Evolutionary conservation across 53 echinoderm and acorn worm species (phyloP).

Genomic region (Astropecten irregularis): DNA sequence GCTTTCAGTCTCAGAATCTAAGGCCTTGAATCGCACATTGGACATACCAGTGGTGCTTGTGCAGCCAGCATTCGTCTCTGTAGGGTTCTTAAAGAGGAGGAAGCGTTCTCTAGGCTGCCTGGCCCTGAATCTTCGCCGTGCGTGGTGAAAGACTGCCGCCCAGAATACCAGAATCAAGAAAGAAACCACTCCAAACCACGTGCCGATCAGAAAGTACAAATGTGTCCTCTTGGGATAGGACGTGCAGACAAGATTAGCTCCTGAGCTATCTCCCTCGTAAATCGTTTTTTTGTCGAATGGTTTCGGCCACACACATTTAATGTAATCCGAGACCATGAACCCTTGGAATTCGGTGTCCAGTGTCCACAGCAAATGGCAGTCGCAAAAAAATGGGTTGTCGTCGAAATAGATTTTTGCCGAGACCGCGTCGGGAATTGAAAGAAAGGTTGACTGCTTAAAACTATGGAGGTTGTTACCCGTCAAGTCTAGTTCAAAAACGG

Average conservation of each 20-base stretch:
- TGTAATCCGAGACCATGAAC: not conserved
- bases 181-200: conserved; percentile 39
- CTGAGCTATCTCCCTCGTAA: not conserved
- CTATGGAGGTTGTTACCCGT: conserved; percentile 7
- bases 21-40: conserved; percentile 53
- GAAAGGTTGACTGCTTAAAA: not conserved
- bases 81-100: conserved; percentile 25
- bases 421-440: not conserved
- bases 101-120: conserved; percentile 41
- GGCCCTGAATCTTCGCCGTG: conserved; percentile 27
- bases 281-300: not conserved
- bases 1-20: conserved; percentile 55
- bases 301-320: conserved; percentile 20
- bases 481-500: not conserved
- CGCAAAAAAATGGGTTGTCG: conserved; percentile 24
- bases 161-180: conserved; percentile 34
- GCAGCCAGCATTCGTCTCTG: conserved; percentile 15
- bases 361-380: conserved; percentile 25
- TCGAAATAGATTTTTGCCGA: not conserved
- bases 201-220: not conserved
- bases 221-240: not conserved
- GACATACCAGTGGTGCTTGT: conserved; percentile 28
- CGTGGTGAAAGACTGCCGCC: conserved; percentile 28
- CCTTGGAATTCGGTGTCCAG: not conserved
- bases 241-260: not conserved